Evolutionary conservation across 2,113 vertebrate genomes (phyloP).

Genomic region (Clarias magur): DNA sequence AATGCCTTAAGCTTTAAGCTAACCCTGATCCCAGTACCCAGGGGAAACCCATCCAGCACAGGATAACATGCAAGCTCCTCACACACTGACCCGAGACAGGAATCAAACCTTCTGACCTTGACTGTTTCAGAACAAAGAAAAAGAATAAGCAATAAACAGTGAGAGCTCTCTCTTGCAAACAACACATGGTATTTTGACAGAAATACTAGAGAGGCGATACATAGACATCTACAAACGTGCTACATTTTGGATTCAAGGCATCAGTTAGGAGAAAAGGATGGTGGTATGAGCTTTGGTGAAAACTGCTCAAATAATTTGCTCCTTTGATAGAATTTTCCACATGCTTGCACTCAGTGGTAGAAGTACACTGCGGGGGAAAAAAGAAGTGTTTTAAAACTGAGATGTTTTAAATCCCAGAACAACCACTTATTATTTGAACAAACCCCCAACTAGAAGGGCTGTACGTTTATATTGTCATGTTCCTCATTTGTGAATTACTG

Average conservation of each 20-base stretch:
- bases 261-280: constrained; percentile 23
- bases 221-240: constrained; percentile 27
- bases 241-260: constrained; percentile 50
- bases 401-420: not conserved
- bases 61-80: too few relatives aligned
- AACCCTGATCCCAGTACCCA: too few relatives aligned
- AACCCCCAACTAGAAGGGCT: not conserved
- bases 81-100: too few relatives aligned
- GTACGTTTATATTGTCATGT: not conserved
- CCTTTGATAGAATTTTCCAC: constrained; percentile 35
- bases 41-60: too few relatives aligned
- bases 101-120: too few relatives aligned
- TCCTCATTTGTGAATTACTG: not conserved
- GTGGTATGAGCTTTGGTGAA: constrained; percentile 34
- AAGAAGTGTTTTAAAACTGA: not conserved
- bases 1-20: too few relatives aligned
- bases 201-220: constrained; percentile 46
- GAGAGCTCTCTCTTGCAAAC: constrained; percentile 30
- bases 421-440: not conserved
- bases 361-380: constrained; percentile 69
- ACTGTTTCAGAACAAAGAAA: not conserved
- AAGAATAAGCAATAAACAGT: not conserved
- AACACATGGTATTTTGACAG: constrained; percentile 27
- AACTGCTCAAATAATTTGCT: constrained; percentile 45
- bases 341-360: constrained; percentile 69